phyloP scores from a whole-genome alignment of 2,888 invertebrate species.

The Invenusta paracnida region DNA sequence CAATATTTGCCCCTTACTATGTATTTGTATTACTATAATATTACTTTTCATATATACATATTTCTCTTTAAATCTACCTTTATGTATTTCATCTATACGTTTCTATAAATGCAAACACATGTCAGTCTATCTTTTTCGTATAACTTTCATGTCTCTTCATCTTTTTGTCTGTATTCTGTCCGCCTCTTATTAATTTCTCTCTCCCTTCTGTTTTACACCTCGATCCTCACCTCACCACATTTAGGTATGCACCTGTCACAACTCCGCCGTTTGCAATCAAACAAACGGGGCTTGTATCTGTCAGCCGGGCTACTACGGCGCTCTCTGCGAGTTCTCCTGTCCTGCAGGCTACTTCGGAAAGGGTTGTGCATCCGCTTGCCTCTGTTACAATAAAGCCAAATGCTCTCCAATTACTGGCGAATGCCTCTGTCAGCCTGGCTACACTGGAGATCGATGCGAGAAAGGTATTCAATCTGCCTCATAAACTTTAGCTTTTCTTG shows the following conservation, averaged over 20 bases:
- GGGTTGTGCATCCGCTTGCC: background rate
- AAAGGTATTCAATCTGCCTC: background rate
- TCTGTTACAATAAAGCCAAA: background rate
- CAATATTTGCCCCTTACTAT: too few relatives aligned
- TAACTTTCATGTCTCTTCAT: too few relatives aligned
- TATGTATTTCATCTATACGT: too few relatives aligned
- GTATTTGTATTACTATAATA: too few relatives aligned
- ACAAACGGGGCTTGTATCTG: background rate
- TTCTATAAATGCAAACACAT: too few relatives aligned
- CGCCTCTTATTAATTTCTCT: background rate
- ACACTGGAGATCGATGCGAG: background rate
- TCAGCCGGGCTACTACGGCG: conserved; percentile 5
- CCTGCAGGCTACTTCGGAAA: conserved; percentile 37
- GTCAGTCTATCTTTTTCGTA: too few relatives aligned
- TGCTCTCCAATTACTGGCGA: background rate
- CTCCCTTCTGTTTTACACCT: background rate
- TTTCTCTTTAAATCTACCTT: too few relatives aligned
- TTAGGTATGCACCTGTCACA: background rate
- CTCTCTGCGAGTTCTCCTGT: conserved; percentile 37
- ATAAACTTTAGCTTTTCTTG: too few relatives aligned
- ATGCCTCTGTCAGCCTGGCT: background rate
- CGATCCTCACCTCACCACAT: background rate
- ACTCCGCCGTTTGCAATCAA: background rate
- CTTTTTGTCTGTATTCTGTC: too few relatives aligned
- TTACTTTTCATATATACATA: too few relatives aligned